Evolutionary conservation across 2,113 vertebrate species (phyloP), one percentile per base, ranked within the genome.

Genomic region (Amazona guildingii): DNA sequence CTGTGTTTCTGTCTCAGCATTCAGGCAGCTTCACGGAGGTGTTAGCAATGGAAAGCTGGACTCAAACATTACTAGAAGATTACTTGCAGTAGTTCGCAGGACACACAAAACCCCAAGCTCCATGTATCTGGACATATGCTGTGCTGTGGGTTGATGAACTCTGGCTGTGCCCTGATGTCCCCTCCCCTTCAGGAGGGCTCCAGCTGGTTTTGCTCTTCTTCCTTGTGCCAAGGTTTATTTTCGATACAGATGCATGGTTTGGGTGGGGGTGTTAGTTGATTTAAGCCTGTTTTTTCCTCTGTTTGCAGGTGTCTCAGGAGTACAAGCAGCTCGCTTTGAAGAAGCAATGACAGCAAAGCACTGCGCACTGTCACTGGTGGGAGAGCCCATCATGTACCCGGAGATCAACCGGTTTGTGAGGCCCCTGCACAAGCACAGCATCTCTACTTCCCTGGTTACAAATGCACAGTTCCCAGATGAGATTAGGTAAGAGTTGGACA

Each of bases 351-450:
- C 54, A 1, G 98, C 98, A 9, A 99, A 98, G 86, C 99, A 99
- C 97, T 99, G 99, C 7, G 99, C 99, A 0, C 96, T 99, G 44
- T 99, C 99, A 7, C 98, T 99, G 81, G 99, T 99, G 91, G 99
- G 99, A 7, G 99, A 99, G 76, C 99, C 99, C 11, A 99, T 99
- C 95, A 99, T 99, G 99, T 99, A 99, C 95, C 99, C 99, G 0
- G 98, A 99, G 94, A 99, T 99, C 97, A 99, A 99, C 90, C 59
- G 74, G 17, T 98, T 99, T 7, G 85, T 99, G 52, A 98, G 96
- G 86, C 98, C 99, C 17, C 98, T 99, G 41, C 99, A 99, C 87
- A 95, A 97, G 28, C 95, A 85, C 2, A 81, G 86, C 73, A 99
- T 99, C 98, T 99, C 99, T 63, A 99, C 98, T 77, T 99, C 99